Percentiles rank a stretch among this genome's conserved stretches.
Evolutionary conservation across 2,797 vertebrate genomes (phyloP).

Genomic region (Pipistrellus kuhlii): DNA sequence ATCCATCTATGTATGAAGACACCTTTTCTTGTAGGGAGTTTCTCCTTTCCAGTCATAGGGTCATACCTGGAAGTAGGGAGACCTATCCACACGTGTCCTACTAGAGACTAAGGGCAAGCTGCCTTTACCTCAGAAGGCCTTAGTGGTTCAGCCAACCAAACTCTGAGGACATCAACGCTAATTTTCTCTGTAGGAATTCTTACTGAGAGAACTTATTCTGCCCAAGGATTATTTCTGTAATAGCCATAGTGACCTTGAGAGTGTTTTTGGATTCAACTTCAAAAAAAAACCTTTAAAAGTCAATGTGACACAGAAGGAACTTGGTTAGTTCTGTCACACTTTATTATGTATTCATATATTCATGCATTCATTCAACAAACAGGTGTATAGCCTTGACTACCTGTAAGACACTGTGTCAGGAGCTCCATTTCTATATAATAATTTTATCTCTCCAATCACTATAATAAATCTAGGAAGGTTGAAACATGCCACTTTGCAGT

Average conservation of each 20-base stretch:
- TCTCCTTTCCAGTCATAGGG: not conserved
- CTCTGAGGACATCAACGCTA: not conserved
- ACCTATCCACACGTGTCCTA: not conserved
- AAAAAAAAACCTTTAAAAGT: conserved; percentile 23
- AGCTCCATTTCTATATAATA: not conserved
- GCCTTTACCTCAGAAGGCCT: not conserved
- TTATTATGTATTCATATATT: not conserved
- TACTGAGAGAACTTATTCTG: not conserved
- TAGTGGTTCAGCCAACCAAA: not conserved
- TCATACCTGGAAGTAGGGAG: not conserved
- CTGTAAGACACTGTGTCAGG: not conserved
- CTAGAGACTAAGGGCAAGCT: not conserved
- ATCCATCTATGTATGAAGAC: not conserved
- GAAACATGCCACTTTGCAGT: not conserved
- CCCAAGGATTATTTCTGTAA: not conserved
- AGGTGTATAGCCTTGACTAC: not conserved
- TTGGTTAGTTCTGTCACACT: not conserved
- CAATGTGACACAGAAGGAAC: not conserved
- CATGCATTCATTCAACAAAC: not conserved
- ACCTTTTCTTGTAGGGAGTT: not conserved
- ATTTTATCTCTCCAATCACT: not conserved
- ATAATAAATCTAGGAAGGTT: not conserved
- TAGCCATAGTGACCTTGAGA: not conserved
- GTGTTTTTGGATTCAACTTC: not conserved
- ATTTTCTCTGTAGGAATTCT: not conserved